Base-by-base conservation (phyloP, 2,113 vertebrate genomes). In the Emydura subglobosa region DNA sequence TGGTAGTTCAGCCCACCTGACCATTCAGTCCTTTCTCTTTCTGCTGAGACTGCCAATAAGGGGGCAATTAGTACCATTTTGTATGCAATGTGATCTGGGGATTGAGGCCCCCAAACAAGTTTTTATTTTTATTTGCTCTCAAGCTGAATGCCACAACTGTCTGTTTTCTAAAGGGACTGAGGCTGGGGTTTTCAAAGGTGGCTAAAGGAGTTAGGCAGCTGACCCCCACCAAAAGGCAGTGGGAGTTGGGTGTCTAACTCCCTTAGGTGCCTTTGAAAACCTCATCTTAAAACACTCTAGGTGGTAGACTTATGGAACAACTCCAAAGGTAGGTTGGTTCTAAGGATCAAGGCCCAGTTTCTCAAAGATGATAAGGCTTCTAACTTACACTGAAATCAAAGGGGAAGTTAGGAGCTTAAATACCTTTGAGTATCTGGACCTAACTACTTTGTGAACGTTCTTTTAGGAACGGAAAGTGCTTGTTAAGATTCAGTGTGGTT, bases 281-380 rank as follows among this genome's bases (percentile, higher is more conserved):
- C 17, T 87, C 90, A 96, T 81, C 95, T 96, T 94, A 31, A 86
- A 92, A 95, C 92, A 55, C 79, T 79, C 59, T 22, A 95, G 72
- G n/a, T 39, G 16, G 53, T 86, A 3, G 89, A 91, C 96, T 34
- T 65, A 65, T 65, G 29, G 59, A 65, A 65, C 29, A 17, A 16
- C 31, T 65, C 13, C 13, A 16, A 34, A 34, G 13, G 31, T 65
- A 65, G 14, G 12, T 34, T 65, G 59, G 14, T 17, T 65, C 59
- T 65, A 65, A 65, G 59, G 59, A 65, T 65, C 34, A 31, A 65
- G 31, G 31, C 31, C 31, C 59, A 65, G 31, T 65, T 65, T 34
- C 59, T 65, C 59, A 65, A 65, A 65, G 14, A 29, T 65, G 29
- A 34, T 65, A 34, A 65, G 31, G 59, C 31, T 65, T 11, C 59